These are phyloP conservation scores for Orgyia antiqua DNA, from an alignment of 2,888 invertebrate species.

Conservation along the genomic window DNA sequence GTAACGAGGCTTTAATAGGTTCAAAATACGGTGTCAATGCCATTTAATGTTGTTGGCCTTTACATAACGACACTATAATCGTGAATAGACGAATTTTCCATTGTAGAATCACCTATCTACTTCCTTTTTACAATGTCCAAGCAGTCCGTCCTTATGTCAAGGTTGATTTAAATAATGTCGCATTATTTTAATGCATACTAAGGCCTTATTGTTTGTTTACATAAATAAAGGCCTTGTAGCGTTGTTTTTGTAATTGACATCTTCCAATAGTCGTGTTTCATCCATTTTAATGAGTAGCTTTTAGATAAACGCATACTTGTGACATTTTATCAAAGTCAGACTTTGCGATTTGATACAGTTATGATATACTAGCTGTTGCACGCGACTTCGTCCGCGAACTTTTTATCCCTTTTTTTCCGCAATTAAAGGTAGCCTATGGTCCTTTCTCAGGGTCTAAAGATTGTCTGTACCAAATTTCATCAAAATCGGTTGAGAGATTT, in stretches of 20 bases:
- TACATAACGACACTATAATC: conserved; percentile 34
- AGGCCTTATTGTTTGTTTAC: conserved; percentile 62
- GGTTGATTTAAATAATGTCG: conserved; percentile 50
- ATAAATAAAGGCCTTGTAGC: conserved; percentile 50
- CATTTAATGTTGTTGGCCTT: conserved; percentile 22
- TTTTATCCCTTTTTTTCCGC: too few relatives aligned
- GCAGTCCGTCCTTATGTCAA: conserved; percentile 54
- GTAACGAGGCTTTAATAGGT: conserved; percentile 20
- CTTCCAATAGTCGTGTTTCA: conserved; percentile 17
- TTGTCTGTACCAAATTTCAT: too few relatives aligned
- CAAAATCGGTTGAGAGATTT: too few relatives aligned
- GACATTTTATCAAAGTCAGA: too few relatives aligned
- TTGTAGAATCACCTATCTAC: conserved; percentile 37
- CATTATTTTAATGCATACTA: conserved; percentile 44
- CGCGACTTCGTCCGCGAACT: too few relatives aligned
- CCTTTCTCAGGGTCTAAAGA: too few relatives aligned
- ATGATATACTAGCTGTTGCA: too few relatives aligned
- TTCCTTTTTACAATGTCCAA: conserved; percentile 49
- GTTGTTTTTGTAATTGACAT: conserved; percentile 41
- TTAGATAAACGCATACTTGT: too few relatives aligned
- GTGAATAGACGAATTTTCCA: conserved; percentile 47
- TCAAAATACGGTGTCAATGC: conserved; percentile 17
- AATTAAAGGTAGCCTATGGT: too few relatives aligned
- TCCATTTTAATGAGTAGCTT: too few relatives aligned
- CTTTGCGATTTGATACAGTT: too few relatives aligned